Evolutionary conservation across 2,797 vertebrate species (phyloP).

Genomic region (Takifugu rubripes): DNA sequence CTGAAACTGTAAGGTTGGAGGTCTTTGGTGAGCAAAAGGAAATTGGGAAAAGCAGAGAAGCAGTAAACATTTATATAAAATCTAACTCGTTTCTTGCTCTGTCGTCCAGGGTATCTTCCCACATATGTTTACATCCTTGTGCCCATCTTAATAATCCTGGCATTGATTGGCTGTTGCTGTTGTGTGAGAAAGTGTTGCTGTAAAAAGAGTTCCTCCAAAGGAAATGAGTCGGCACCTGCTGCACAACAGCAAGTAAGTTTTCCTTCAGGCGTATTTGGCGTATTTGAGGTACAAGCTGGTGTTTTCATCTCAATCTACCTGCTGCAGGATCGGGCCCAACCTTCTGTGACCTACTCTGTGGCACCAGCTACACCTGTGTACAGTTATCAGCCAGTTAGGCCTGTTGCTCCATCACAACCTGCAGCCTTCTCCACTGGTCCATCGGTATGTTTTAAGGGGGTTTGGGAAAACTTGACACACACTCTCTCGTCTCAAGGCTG

Average conservation of each 20-base stretch:
- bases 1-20: rapidly evolving
- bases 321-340: constrained; percentile 21
- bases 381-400: constrained; percentile 4
- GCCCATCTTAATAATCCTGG: rapidly evolving
- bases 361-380: neutral
- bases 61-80: neutral
- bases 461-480: too few relatives aligned
- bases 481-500: too few relatives aligned
- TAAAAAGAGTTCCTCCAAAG: constrained; percentile 34
- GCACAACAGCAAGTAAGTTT: constrained; percentile 35
- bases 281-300: neutral
- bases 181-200: constrained; percentile 38
- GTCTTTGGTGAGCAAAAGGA: constrained; percentile 16
- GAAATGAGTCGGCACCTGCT: neutral
- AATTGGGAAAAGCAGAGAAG: neutral
- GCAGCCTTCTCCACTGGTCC: neutral
- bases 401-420: neutral
- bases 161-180: constrained; percentile 15
- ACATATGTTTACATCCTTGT: rapidly evolving
- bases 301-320: neutral
- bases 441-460: constrained; percentile 19
- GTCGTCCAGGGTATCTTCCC: neutral
- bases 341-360: constrained; percentile 8
- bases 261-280: neutral
- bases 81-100: too few relatives aligned